Evolutionary conservation across 2,888 invertebrate genomes (phyloP), one percentile per base, ranked within the genome.

Genomic region (Gortyna flavago): DNA sequence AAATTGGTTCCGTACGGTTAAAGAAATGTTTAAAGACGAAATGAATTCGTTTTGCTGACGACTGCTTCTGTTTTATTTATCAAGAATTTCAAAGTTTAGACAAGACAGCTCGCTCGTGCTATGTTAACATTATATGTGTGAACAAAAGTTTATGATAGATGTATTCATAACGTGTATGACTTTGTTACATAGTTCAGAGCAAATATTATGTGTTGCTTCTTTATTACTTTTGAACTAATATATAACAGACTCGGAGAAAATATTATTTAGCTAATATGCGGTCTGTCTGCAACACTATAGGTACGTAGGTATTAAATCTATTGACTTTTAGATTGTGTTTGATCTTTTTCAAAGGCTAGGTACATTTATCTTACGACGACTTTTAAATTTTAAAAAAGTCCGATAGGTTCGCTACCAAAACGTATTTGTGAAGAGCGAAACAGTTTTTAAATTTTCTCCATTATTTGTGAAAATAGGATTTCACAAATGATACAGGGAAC

Each of bases 1-100:
- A 89, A 92, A 91, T 91, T 89, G 90, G 87, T 90, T 91, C 83
- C 76, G 80, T 87, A 85, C 79, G 79, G 88, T 88, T 89, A 84
- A 87, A 87, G 79, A 85, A 90, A 89, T 87, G 77, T 86, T 89
- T 89, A 83, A 85, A 86, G 84, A 87, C 85, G 87, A 85, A 86
- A 84, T 76, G 38, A 83, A 80, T 85, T 85, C 75, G 85, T 78
- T 80, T 82, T 71, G 66, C 41, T 71, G 81, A 85, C 74, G 72
- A 78, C 76, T 80, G 72, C 66, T 74, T 80, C 67, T 78, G 51
- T 78, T 84, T 66, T 80, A 68, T 80, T 80, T 84, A 64, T 72
- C 65, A 77, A 70, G 54, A 79, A 80, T 76, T 78, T 57, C 18
- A 76, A 81, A 78, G 71, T 73, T 75, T 66, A 71, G 51, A 77